Evolutionary conservation across 2,797 vertebrate genomes (phyloP).

Genomic region (Coregonus suidteri): DNA sequence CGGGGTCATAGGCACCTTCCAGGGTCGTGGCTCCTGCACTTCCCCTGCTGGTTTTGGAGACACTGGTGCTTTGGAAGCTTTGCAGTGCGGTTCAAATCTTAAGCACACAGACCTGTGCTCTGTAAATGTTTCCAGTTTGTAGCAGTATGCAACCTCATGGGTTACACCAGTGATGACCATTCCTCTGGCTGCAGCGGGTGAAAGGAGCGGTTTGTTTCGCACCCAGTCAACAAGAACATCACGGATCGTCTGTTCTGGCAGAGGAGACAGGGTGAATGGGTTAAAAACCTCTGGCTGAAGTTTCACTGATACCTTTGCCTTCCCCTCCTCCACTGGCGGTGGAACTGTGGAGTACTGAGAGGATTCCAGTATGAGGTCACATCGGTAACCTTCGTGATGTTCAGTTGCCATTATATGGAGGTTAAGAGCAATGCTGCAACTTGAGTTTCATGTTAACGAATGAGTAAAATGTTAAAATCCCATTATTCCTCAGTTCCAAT

Average conservation of each 20-base stretch:
- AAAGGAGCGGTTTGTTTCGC: background rate
- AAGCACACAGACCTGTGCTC: constrained; percentile 25
- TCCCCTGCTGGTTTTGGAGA: background rate
- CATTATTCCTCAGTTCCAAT: background rate
- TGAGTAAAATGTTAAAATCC: background rate
- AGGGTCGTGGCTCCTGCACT: constrained; percentile 7
- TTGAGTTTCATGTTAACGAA: background rate
- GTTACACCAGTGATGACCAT: constrained; percentile 9
- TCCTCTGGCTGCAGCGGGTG: background rate
- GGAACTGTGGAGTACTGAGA: constrained; percentile 13
- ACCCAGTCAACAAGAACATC: constrained; percentile 15
- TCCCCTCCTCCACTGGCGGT: background rate
- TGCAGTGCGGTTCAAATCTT: constrained; percentile 13
- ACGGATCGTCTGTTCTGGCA: constrained; percentile 13
- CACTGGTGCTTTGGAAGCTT: background rate
- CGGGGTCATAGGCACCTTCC: constrained; percentile 11
- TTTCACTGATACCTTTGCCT: background rate
- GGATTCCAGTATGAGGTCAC: constrained; percentile 12
- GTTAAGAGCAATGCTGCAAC: background rate
- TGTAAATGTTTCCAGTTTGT: constrained; percentile 22
- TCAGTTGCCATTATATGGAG: constrained; percentile 11
- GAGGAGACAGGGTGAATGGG: background rate
- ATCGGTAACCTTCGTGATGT: background rate
- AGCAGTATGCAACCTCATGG: constrained; percentile 9
- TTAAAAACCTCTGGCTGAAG: constrained; percentile 3